Conservation (phyloP, 2,113 vertebrate species). For the Struthio camelus region DNA sequence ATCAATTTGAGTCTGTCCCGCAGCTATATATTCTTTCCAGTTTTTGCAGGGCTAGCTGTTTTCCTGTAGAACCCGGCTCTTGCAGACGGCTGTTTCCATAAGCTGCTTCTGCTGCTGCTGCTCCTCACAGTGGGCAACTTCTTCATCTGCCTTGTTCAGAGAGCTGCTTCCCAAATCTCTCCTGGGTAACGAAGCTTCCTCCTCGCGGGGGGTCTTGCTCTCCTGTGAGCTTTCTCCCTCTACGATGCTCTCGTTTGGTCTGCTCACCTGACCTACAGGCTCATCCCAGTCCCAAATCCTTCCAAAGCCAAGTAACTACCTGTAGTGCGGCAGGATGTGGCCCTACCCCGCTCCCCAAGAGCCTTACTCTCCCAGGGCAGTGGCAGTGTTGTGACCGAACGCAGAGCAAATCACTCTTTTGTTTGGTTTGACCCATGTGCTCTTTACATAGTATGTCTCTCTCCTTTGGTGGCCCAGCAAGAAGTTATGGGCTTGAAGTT, state of each 20-base stretch:
- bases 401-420: not conserved
- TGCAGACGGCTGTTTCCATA: not conserved
- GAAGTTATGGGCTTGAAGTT: not conserved
- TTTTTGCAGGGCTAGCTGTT: not conserved
- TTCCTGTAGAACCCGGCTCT: not conserved
- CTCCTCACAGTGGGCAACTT: not conserved
- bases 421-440: not conserved
- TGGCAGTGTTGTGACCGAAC: not conserved
- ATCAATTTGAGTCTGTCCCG: not conserved
- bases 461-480: not conserved
- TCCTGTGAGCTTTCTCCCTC: not conserved
- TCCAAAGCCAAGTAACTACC: no score
- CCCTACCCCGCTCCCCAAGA: not conserved
- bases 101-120: not conserved
- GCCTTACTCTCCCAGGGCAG: no score
- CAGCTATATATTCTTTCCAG: not conserved
- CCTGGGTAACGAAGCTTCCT: not conserved
- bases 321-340: not conserved
- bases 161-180: not conserved
- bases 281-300: not conserved
- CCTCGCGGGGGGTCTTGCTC: not conserved
- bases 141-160: fast-evolving
- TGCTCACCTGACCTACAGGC: not conserved
- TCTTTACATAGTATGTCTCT: not conserved
- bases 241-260: not conserved